A percentile compares a stretch with the other conserved stretches of the same genome.
phyloP scores from a whole-genome alignment of 2,113 vertebrate genomes.

The Otocyon megalotis region DNA sequence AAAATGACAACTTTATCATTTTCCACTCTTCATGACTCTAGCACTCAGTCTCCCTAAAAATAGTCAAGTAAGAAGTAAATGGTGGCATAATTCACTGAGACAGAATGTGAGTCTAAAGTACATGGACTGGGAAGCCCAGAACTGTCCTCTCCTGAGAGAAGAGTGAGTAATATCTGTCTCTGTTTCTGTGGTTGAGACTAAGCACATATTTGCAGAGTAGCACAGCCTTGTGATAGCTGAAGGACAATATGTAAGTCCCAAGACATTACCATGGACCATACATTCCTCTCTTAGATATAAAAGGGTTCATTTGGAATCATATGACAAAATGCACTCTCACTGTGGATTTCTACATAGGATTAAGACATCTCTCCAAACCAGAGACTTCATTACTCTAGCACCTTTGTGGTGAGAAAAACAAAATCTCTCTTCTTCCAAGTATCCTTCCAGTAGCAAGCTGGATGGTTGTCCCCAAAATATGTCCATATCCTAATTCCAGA shows the following conservation, averaged over 20 bases:
- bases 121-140: background rate
- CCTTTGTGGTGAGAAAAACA: background rate
- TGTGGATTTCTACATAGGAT: background rate
- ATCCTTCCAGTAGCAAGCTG: background rate
- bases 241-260: background rate
- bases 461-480: background rate
- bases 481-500: accelerated
- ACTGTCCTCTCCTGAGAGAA: background rate
- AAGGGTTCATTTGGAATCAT: no score
- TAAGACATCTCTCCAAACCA: background rate
- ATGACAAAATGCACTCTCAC: background rate
- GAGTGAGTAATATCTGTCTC: background rate
- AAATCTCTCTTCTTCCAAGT: background rate
- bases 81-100: background rate
- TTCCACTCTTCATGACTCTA: background rate
- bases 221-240: background rate
- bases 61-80: background rate
- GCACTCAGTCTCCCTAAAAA: background rate
- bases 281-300: background rate
- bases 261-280: background rate
- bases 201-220: background rate
- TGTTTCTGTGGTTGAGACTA: background rate
- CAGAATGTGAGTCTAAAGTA: background rate
- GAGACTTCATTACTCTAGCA: background rate
- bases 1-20: background rate